Percentiles rank a stretch among this genome's conserved stretches.
These are phyloP conservation scores for Tichodroma muraria DNA, from an alignment of 2,113 vertebrate species.

Conservation along the genomic window DNA sequence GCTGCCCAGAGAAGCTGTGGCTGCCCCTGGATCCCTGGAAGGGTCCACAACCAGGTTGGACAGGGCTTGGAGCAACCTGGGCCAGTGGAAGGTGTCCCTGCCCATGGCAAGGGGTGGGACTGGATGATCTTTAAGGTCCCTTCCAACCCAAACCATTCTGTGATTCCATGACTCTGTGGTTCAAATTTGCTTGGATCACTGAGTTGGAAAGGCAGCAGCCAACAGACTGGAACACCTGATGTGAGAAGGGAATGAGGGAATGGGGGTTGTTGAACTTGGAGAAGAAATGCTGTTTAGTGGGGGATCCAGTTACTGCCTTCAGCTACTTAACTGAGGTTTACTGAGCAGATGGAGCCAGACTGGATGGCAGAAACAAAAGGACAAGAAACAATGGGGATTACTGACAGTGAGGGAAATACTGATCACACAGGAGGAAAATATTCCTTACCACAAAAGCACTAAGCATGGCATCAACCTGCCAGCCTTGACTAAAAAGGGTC, in stretches of 20 bases:
- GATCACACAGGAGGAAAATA: neutral
- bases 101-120: fast-evolving
- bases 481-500: neutral
- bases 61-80: fast-evolving
- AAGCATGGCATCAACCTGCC: neutral
- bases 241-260: neutral
- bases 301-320: neutral
- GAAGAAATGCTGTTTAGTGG: neutral
- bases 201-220: neutral
- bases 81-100: neutral
- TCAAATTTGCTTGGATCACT: neutral
- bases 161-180: neutral
- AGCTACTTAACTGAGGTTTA: neutral
- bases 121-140: too few species aligned
- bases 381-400: neutral
- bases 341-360: neutral
- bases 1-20: neutral
- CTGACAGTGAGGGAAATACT: neutral
- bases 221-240: neutral
- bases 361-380: neutral
- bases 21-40: neutral
- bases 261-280: fast-evolving
- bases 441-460: neutral
- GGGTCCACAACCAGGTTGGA: neutral
- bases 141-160: neutral